Percentiles rank a stretch among this genome's conserved stretches.
Conservation (phyloP, 2,888 invertebrate genomes). For the Minunthozetes semirufus region DNA sequence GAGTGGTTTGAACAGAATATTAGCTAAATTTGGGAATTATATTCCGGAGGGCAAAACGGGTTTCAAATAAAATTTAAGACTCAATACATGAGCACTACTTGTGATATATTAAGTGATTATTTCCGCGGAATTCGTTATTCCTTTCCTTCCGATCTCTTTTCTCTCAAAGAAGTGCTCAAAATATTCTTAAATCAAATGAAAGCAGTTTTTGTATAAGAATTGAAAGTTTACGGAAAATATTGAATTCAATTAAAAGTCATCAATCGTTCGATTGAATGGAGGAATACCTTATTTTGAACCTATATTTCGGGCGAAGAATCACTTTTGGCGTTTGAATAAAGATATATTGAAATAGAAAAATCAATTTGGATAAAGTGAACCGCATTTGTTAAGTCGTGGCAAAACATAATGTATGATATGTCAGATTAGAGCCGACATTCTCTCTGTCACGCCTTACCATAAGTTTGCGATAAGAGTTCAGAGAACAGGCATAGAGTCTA, state of each 20-base stretch:
- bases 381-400: background rate
- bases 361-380: constrained; percentile 2
- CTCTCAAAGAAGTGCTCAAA: background rate
- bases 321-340: background rate
- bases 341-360: background rate
- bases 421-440: background rate
- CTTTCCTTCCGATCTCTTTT: constrained; percentile 19
- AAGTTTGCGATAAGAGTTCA: background rate
- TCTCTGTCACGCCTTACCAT: constrained; percentile 1
- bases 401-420: constrained; percentile 15
- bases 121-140: constrained; percentile 11
- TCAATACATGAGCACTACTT: background rate
- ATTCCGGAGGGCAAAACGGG: constrained; percentile 1
- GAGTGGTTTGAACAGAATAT: background rate
- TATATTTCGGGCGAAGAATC: background rate
- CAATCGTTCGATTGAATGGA: too few species aligned
- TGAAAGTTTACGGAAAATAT: too few species aligned
- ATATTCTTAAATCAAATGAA: constrained; percentile 5
- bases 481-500: background rate
- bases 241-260: too few species aligned
- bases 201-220: too few species aligned
- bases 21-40: background rate
- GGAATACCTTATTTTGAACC: background rate
- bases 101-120: constrained; percentile 13
- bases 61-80: background rate